Evolutionary conservation across 2,113 vertebrate genomes (phyloP).

Genomic region (Psilopogon haemacephalus): DNA sequence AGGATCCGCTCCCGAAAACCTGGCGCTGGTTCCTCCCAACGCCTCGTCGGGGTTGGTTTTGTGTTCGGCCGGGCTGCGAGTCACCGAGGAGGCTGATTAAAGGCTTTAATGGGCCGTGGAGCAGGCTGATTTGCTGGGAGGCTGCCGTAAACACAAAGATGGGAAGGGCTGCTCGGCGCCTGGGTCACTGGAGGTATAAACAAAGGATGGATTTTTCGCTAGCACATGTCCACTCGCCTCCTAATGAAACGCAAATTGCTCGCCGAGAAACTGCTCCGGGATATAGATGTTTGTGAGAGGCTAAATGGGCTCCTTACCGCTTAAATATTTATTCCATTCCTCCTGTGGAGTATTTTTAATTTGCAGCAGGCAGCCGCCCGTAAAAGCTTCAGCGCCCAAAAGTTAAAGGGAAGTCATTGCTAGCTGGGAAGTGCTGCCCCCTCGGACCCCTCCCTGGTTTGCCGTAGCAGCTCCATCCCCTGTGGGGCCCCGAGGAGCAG

Average conservation of each 20-base stretch:
- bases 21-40: accelerated
- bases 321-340: constrained; percentile 23
- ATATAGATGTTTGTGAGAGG: background rate
- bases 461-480: background rate
- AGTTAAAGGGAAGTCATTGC: background rate
- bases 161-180: background rate
- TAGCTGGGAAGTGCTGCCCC: background rate
- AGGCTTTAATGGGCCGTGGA: constrained; percentile 5
- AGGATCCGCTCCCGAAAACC: background rate
- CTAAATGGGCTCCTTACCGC: background rate
- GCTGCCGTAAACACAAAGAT: background rate
- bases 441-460: background rate
- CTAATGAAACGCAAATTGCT: background rate
- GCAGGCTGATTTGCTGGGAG: background rate
- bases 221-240: background rate
- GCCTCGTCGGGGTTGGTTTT: background rate
- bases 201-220: background rate
- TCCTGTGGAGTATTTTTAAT: background rate
- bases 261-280: background rate
- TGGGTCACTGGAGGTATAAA: background rate
- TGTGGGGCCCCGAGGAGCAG: background rate
- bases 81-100: background rate
- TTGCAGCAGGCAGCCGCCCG: background rate
- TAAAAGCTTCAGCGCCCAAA: background rate
- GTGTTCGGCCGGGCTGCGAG: background rate